Evolutionary conservation across 2,113 vertebrate genomes (phyloP).

Genomic region (Odocoileus hemionus): DNA sequence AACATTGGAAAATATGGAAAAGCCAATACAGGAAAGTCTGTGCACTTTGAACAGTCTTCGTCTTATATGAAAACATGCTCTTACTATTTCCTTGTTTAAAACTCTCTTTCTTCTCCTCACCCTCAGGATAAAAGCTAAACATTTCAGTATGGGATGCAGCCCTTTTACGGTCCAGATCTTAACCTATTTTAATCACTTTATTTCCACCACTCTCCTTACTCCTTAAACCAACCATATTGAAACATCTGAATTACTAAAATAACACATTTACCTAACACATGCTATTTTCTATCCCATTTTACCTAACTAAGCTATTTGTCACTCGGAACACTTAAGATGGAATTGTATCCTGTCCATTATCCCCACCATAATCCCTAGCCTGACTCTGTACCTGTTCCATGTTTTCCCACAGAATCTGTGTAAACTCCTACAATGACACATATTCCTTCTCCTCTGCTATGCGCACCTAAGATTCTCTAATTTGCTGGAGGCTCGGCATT

Average conservation of each 20-base stretch:
- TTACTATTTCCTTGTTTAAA: neutral
- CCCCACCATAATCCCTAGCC: neutral
- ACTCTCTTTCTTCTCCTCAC: neutral
- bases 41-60: neutral
- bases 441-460: neutral
- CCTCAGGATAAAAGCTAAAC: neutral
- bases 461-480: neutral
- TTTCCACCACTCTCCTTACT: neutral
- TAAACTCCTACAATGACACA: neutral
- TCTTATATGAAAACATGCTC: neutral
- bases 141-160: neutral
- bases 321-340: neutral
- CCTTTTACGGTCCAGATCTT: neutral
- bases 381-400: neutral
- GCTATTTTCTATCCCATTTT: neutral
- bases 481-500: neutral
- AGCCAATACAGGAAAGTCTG: neutral
- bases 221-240: neutral
- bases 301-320: neutral
- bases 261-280: neutral
- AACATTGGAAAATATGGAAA: neutral
- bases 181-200: neutral
- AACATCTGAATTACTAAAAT: neutral
- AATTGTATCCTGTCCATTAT: neutral
- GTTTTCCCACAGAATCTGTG: neutral